Evolutionary conservation across 2,888 invertebrate species (phyloP).

Genomic region (Tetrapedia diversipes): DNA sequence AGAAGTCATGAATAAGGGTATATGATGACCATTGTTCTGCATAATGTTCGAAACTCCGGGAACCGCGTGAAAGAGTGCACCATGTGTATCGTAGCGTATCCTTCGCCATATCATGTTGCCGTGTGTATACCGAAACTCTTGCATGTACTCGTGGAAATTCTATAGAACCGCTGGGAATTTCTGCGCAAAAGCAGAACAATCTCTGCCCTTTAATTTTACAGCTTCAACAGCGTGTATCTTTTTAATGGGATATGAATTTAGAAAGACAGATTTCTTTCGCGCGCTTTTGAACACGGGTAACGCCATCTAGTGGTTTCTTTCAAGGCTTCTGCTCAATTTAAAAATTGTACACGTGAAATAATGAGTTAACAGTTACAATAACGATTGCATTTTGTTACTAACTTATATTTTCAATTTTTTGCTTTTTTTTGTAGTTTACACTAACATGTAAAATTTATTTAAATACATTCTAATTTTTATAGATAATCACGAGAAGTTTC

Average conservation of each 20-base stretch:
- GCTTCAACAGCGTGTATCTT: not conserved
- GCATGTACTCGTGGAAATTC: conserved; percentile 37
- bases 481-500: too few species aligned
- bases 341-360: not conserved
- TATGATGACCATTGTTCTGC: conserved; percentile 47
- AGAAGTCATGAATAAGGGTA: conserved; percentile 37
- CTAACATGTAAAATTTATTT: too few species aligned
- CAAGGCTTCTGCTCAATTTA: not conserved
- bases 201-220: conserved; percentile 11
- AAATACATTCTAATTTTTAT: too few species aligned
- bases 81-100: conserved; percentile 49
- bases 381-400: too few species aligned
- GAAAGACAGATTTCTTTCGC: conserved; percentile 11
- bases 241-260: conserved; percentile 13
- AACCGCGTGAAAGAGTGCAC: conserved; percentile 53
- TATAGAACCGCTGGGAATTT: conserved; percentile 27
- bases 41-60: conserved; percentile 35
- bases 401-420: too few species aligned
- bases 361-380: too few species aligned
- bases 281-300: conserved; percentile 3
- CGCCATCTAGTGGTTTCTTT: not conserved
- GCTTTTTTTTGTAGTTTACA: too few species aligned
- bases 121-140: conserved; percentile 45
- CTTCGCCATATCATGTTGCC: conserved; percentile 56
- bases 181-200: conserved; percentile 34